Conservation (phyloP, 1,140 invertebrate genomes). For the Plutomurus gul region DNA sequence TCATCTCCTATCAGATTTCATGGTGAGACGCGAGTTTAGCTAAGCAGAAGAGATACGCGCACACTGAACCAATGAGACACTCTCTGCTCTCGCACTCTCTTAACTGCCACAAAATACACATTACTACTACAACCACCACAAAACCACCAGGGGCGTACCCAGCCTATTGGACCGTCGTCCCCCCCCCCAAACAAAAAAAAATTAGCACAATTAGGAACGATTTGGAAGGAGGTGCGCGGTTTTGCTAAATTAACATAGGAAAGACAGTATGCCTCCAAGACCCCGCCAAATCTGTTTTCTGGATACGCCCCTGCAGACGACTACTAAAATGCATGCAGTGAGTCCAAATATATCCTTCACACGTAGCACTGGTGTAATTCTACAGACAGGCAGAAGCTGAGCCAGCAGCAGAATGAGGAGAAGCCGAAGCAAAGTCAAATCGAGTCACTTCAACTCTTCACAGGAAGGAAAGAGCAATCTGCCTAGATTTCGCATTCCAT, state of each 20-base stretch:
- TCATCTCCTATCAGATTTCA: constrained; percentile 19
- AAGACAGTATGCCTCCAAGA: no score
- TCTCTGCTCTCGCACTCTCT: not conserved
- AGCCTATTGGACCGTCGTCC: not conserved
- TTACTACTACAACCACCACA: not conserved
- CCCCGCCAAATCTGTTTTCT: no score
- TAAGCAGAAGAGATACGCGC: constrained; percentile 33
- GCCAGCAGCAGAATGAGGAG: not conserved
- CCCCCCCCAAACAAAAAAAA: not conserved
- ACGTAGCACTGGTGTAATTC: no score
- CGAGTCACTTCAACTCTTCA: no score
- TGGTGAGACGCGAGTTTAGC: constrained; percentile 5
- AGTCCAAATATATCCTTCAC: no score
- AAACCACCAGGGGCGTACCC: not conserved
- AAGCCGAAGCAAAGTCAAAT: not conserved
- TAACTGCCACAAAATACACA: no score
- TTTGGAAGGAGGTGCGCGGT: no score
- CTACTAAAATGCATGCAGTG: no score
- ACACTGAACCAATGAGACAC: not conserved
- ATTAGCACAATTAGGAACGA: no score
- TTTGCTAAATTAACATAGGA: no score
- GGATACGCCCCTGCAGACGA: no score
- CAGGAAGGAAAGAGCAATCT: not conserved
- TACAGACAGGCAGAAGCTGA: not conserved
- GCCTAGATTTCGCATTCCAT: not conserved